A percentile compares a stretch with the other conserved stretches of the same genome.
Conservation (phyloP, 1,140 invertebrate species). For the Papilio xuthus region DNA sequence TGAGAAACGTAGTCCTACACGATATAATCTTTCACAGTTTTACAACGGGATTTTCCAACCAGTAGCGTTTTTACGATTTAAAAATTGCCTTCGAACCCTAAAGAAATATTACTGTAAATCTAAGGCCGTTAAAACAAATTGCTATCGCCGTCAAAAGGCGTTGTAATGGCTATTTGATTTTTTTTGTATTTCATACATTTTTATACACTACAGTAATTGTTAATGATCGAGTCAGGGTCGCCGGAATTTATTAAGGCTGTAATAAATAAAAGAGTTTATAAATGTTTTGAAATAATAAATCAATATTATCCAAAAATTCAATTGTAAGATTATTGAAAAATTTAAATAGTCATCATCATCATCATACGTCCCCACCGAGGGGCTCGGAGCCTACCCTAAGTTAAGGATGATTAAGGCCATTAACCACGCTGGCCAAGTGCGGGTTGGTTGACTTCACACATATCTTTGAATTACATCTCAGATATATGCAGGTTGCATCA, state of each 20-base stretch:
- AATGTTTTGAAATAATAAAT: no score
- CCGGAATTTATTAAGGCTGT: neutral
- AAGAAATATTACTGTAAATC: slow-evolving; percentile 43
- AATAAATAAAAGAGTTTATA: no score
- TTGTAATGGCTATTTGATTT: slow-evolving; percentile 40
- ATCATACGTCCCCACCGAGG: no score
- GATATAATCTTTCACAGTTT: slow-evolving; percentile 24
- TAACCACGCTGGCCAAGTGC: no score
- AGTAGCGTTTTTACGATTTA: slow-evolving; percentile 32
- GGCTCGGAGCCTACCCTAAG: no score
- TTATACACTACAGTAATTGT: slow-evolving; percentile 13
- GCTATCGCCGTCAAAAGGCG: slow-evolving; percentile 38
- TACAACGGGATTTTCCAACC: slow-evolving; percentile 8
- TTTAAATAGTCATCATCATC: no score
- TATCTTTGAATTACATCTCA: no score
- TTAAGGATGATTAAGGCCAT: no score
- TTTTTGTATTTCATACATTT: slow-evolving; percentile 26
- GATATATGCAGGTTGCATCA: no score
- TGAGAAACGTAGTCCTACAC: neutral
- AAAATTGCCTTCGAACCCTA: slow-evolving; percentile 39
- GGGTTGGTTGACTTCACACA: no score
- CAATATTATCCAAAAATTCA: no score
- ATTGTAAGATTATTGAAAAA: no score
- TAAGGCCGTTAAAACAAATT: slow-evolving; percentile 42
- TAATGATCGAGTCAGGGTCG: slow-evolving; percentile 6